phyloP scores from a whole-genome alignment of 2,113 vertebrate genomes.

The Cichladusa arquata region DNA sequence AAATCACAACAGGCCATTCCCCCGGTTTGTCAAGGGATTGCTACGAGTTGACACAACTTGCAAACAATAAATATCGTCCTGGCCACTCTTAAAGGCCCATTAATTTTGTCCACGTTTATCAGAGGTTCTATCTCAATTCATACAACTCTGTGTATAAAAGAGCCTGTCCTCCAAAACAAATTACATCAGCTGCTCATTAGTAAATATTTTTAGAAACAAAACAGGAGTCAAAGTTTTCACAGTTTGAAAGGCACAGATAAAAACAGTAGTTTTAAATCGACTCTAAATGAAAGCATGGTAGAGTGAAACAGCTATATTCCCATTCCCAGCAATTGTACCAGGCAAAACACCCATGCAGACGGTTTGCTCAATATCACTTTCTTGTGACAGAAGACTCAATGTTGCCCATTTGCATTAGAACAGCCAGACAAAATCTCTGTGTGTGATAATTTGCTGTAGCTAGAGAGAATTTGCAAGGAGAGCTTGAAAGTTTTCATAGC shows the following conservation, averaged over 20 bases:
- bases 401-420: conserved; percentile 43
- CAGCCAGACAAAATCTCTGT: conserved; percentile 15
- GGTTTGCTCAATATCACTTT: not conserved
- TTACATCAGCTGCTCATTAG: not conserved
- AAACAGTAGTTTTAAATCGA: not conserved
- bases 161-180: not conserved
- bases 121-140: not conserved
- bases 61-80: not conserved
- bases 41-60: not conserved
- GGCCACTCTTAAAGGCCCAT: not conserved
- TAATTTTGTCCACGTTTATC: not conserved
- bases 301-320: not conserved
- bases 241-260: not conserved
- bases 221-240: not conserved
- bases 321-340: not conserved
- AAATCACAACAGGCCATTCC: conserved; percentile 10
- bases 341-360: not conserved
- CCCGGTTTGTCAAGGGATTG: not conserved
- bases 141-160: not conserved
- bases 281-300: not conserved
- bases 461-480: conserved; percentile 36
- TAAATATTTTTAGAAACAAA: not conserved
- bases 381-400: not conserved
- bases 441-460: conserved; percentile 35
- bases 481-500: conserved; percentile 39